Conservation (phyloP, 2,888 invertebrate species). For the Brassicogethes aeneus region DNA sequence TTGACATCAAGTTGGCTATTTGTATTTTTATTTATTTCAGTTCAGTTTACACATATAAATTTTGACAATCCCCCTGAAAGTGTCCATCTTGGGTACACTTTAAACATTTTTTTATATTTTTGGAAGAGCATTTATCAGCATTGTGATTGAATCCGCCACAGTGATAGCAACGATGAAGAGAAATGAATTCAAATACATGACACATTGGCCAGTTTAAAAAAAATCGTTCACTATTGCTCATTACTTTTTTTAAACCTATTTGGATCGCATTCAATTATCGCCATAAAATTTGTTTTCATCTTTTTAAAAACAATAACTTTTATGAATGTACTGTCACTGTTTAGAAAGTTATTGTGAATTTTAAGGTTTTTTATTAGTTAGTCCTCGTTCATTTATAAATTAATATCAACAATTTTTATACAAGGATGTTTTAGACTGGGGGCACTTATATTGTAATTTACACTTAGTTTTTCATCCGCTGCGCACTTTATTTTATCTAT, state of each 20-base stretch:
- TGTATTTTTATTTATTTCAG: not conserved
- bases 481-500: not conserved
- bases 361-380: conserved; percentile 2
- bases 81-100: not conserved
- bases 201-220: not conserved
- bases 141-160: not conserved
- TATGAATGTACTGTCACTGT: not conserved
- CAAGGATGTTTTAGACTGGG: conserved; percentile 5
- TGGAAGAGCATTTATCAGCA: not conserved
- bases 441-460: conserved; percentile 6
- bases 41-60: not conserved
- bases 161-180: not conserved
- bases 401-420: not conserved
- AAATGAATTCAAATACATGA: not conserved
- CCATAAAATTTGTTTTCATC: conserved; percentile 7
- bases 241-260: conserved; percentile 4
- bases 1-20: not conserved
- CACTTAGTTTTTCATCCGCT: conserved; percentile 4
- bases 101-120: not conserved
- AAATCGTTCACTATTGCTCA: conserved; percentile 1
- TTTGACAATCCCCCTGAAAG: not conserved
- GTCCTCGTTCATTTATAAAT: conserved; percentile 1
- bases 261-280: conserved; percentile 6
- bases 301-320: conserved; percentile 5
- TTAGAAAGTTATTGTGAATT: conserved; percentile 6